A percentile compares a stretch with the other conserved stretches of the same genome.
These are phyloP conservation scores for Monopterus albus DNA, from an alignment of 2,113 vertebrate species.

Conservation along the genomic window DNA sequence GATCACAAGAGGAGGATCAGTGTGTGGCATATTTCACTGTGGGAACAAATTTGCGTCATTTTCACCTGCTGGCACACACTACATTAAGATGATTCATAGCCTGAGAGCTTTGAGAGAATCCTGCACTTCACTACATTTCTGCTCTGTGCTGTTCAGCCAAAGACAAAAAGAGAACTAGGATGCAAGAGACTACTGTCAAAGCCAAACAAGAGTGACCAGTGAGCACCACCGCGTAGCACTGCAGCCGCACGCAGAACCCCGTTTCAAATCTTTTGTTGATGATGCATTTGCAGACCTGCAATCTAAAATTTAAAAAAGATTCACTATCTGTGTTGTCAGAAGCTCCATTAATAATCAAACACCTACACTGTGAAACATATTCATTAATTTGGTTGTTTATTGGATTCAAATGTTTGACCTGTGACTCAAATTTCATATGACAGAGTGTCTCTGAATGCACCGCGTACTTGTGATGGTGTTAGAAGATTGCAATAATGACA, in stretches of 20 bases:
- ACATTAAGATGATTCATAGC: constrained; percentile 71
- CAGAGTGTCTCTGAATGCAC: not conserved
- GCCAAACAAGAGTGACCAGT: not conserved
- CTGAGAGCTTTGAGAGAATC: constrained; percentile 57
- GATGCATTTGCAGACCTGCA: not conserved
- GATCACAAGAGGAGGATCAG: constrained; percentile 43
- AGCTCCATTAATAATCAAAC: no score
- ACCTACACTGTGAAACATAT: not conserved
- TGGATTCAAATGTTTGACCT: not conserved
- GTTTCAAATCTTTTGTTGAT: not conserved
- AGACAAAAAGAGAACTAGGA: not conserved
- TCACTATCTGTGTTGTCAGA: no score
- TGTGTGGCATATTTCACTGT: constrained; percentile 65
- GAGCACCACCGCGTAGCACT: not conserved
- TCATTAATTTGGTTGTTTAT: not conserved
- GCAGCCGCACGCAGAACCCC: not conserved
- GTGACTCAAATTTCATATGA: no score
- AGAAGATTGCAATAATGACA: not conserved
- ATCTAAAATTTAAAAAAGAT: no score
- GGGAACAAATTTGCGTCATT: constrained; percentile 75
- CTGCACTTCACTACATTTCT: constrained; percentile 55
- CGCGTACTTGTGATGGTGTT: not conserved
- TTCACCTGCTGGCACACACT: constrained; percentile 72
- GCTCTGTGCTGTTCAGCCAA: constrained; percentile 17
- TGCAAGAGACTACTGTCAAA: not conserved